phyloP scores from a whole-genome alignment of 2,113 vertebrate genomes.

The Nesogale talazaci region DNA sequence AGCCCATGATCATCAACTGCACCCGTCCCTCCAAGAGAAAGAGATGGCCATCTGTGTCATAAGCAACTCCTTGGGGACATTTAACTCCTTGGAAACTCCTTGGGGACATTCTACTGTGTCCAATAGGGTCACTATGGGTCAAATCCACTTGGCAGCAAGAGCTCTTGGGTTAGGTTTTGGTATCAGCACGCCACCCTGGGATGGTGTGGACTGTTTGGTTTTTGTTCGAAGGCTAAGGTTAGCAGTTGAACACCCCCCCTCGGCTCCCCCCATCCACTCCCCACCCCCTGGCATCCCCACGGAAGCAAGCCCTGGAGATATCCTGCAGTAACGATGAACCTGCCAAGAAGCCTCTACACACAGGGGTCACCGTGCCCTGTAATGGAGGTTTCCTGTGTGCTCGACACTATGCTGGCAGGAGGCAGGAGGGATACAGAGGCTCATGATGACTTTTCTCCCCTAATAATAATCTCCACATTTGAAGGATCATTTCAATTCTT shows the following conservation, averaged over 20 bases:
- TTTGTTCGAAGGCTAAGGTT: too few species aligned
- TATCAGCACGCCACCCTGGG: too few species aligned
- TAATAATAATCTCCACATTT: neutral
- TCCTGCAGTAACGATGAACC: too few species aligned
- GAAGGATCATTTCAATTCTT: neutral
- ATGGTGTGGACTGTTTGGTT: too few species aligned
- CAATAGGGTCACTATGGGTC: neutral
- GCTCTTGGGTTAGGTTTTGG: too few species aligned
- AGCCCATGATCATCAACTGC: neutral
- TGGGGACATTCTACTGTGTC: neutral
- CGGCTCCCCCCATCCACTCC: too few species aligned
- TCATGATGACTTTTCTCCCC: neutral
- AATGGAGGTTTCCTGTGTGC: neutral
- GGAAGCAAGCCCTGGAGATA: too few species aligned
- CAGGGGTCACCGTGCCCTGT: too few species aligned
- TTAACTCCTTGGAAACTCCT: neutral
- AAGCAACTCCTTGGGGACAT: neutral
- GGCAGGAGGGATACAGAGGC: neutral
- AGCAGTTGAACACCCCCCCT: too few species aligned
- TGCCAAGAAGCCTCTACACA: too few species aligned
- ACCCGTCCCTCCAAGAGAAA: neutral
- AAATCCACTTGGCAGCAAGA: too few species aligned
- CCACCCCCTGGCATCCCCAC: too few species aligned
- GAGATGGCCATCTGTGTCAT: neutral
- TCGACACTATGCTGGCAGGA: neutral